Evolutionary conservation across 2,113 vertebrate genomes (phyloP), one percentile per base, ranked within the genome.

Genomic region (Seriola dumerili): DNA sequence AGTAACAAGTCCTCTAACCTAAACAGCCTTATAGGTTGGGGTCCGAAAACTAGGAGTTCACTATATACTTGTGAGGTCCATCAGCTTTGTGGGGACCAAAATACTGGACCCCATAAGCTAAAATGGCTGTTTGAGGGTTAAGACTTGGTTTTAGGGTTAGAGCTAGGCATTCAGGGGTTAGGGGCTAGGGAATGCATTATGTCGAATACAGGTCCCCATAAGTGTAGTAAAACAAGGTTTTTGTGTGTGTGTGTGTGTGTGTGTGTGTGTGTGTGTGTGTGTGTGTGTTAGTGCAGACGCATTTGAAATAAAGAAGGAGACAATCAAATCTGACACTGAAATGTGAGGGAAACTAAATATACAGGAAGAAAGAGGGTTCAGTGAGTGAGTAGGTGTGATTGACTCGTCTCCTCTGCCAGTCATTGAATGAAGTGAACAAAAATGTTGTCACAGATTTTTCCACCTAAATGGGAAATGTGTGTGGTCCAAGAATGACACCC

Each of bases 401-500:
- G 64, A 46, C 52, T 69, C 62, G 29, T 55, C 52, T 55, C 21
- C 19, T 55, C 1, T 11, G 52, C 52, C 21, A 23, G 9, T 55
- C 52, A 23, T 4, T 12, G 54, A 23, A 57, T 25, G 54, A 57
- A 57, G 10, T 23, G 54, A 57, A 25, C 9, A 25, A n/a, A 10
- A 57, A 57, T 12, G 54, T 57, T 23, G 54, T 57, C 54, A 23
- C 3, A 69, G 69, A 78, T 83, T 66, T n/a, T 76, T 87, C 59
- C 71, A 40, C 48, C 67, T 78, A 64, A 74, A 73, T 44, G 69
- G 69, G 71, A 88, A 89, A 65, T 66, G 67, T 40, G 63, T 87
- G 76, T 57, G 76, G 71, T 83, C 81, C 61, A 59, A 57, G 32
- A 80, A 86, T 85, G 70, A 81, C 86, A 82, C 69, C 76, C 80